phyloP scores from a whole-genome alignment of 2,797 vertebrate genomes.

The Poeciliopsis turneri region DNA sequence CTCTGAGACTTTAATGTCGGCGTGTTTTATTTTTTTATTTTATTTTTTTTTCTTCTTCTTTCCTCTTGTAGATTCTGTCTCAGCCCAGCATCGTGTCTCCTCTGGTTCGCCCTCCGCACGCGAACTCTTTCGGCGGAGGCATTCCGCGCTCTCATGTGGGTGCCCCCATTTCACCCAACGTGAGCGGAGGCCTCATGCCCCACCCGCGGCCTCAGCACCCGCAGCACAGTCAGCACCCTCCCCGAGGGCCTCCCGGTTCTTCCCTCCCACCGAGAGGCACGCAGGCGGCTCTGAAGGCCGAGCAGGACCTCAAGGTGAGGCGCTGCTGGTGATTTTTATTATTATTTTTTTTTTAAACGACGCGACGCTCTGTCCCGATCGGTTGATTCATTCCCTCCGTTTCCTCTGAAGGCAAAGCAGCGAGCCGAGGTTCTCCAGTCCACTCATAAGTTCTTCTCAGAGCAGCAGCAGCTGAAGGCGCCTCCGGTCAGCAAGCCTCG shows the following conservation, averaged over 20 bases:
- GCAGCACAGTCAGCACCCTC: slow-evolving; percentile 85
- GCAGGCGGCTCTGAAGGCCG: slow-evolving; percentile 90
- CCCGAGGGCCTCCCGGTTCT: slow-evolving; percentile 86
- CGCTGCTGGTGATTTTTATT: not conserved
- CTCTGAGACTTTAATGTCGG: accelerated
- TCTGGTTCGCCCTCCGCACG: slow-evolving; percentile 91
- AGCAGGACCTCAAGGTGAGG: slow-evolving; percentile 92
- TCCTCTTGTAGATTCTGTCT: slow-evolving; percentile 87
- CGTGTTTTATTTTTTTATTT: too few relatives aligned
- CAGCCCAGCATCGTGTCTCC: slow-evolving; percentile 96
- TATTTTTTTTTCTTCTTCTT: not conserved
- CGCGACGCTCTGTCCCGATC: not conserved
- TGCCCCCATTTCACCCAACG: slow-evolving; percentile 85
- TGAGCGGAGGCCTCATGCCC: slow-evolving; percentile 92
- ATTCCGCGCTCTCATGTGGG: slow-evolving; percentile 92
- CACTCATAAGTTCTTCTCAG: slow-evolving; percentile 98
- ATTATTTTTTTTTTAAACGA: not conserved
- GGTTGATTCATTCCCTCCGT: not conserved
- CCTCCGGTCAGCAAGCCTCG: slow-evolving; percentile 88
- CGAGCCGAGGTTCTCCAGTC: slow-evolving; percentile 98
- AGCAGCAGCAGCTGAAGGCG: slow-evolving; percentile 89
- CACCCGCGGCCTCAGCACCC: slow-evolving; percentile 87
- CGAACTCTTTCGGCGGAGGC: slow-evolving; percentile 91
- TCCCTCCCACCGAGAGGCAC: slow-evolving; percentile 87
- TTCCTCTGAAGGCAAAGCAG: slow-evolving; percentile 90